A percentile compares a stretch with the other conserved stretches of the same genome.
These are phyloP conservation scores for Phoenoteleia sp. DNA, from an alignment of 2,888 invertebrate species.

Conservation along the genomic window DNA sequence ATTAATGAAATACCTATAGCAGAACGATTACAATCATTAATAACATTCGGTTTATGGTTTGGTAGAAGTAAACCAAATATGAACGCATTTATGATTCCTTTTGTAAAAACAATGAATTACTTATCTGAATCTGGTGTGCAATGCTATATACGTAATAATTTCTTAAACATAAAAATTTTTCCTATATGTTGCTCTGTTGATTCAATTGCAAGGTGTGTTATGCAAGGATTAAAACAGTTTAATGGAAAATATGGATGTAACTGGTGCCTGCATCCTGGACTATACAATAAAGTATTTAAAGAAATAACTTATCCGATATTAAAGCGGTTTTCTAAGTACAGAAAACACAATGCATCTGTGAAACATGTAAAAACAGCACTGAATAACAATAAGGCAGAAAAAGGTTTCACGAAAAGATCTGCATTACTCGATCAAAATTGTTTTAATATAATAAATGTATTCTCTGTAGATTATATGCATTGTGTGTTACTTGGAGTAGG, in stretches of 20 bases:
- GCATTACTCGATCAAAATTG: too few relatives aligned
- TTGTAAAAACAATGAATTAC: neutral
- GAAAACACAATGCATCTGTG: neutral
- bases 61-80: neutral
- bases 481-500: constrained; percentile 52
- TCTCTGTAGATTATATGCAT: constrained; percentile 71
- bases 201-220: neutral
- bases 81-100: neutral
- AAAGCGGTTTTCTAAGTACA: neutral
- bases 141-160: neutral
- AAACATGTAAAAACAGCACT: neutral
- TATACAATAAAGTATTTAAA: neutral
- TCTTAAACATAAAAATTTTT: neutral
- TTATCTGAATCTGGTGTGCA: neutral
- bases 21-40: neutral
- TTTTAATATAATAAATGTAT: constrained; percentile 66
- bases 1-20: neutral
- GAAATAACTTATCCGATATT: neutral
- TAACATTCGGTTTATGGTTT: neutral
- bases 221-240: constrained; percentile 2
- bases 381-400: neutral
- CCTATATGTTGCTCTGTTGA: neutral
- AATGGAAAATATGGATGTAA: neutral
- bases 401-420: neutral
- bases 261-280: neutral